Base-by-base conservation (phyloP, 2,113 vertebrate species). In the Corydoras maculifer region DNA sequence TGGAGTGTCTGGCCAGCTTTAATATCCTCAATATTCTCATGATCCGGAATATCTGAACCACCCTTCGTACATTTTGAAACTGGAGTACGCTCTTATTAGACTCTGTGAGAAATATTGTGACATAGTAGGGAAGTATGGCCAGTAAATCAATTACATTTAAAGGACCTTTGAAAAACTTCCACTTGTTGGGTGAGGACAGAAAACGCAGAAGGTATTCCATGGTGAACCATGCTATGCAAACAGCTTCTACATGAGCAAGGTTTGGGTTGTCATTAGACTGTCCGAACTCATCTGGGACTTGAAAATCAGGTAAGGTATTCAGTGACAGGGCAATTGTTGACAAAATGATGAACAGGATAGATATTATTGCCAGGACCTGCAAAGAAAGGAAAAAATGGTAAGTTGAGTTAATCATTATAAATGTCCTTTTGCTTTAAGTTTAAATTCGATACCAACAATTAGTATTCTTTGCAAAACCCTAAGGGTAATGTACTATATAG, bases 11-110 rank as follows among this genome's bases (percentile, higher is more conserved):
- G 75, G 97, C 97, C 0, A 99, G 90, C 79, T 99, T 99, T 79
- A 99, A 85, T 83, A 99, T 99, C 78, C 97, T 86, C 69, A 99
- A 84, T 81, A 99, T 99, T 61, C 97, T 91, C 97, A 99, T 99
- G 73, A 99, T 99, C 9, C 97, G 88, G 78, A 99, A 99, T 74
- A 99, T 98, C 84, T 99, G 97, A 48, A 99, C 97, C 29, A 99
- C 96, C 0, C 97, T 91, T 48, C 35, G 35, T 43, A 43, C 35
- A 43, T 43, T 43, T 43, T 43, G 35, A 43, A 43, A 43, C 35
- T 43, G 35, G 35, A 43, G 35, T 8, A 43, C 35, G 7, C 35
- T 43, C 35, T 43, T 43, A 43, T 43, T 43, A 69, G 97, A 99
- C 77, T 98, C 97, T 0, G 95, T 98, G 70, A 99, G 93, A 82